A percentile compares a stretch with the other conserved stretches of the same genome.
Evolutionary conservation across 1,140 invertebrate species (phyloP).

Genomic region (Contarinia nasturtii): DNA sequence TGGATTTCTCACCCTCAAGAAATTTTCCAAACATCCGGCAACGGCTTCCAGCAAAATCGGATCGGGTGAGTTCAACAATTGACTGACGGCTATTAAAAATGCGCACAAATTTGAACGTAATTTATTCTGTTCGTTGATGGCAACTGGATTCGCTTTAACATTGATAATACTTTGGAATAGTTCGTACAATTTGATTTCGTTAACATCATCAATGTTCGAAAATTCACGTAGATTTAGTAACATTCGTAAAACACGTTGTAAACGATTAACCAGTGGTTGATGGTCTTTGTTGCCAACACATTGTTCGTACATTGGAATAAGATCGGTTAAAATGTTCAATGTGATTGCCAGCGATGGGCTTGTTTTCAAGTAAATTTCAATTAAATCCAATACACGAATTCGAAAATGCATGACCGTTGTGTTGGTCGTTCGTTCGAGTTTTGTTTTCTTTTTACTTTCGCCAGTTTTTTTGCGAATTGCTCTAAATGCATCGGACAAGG

Average conservation of each 20-base stretch:
- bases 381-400: conserved; percentile 44
- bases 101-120: conserved; percentile 7
- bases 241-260: conserved; percentile 38
- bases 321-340: conserved; percentile 41
- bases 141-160: conserved; percentile 5
- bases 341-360: conserved; percentile 39
- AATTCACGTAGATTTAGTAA: conserved; percentile 40
- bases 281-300: conserved; percentile 36
- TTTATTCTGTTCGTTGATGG: conserved; percentile 6
- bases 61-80: neutral
- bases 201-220: conserved; percentile 31
- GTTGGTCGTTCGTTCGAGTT: conserved; percentile 43
- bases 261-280: conserved; percentile 38
- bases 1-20: conserved; percentile 8
- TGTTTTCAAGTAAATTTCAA: conserved; percentile 48
- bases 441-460: conserved; percentile 22
- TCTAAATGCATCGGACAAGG: conserved; percentile 47
- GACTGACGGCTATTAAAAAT: conserved; percentile 5
- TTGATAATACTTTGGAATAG: conserved; percentile 19
- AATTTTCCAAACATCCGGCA: conserved; percentile 6
- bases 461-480: conserved; percentile 26
- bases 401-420: conserved; percentile 47
- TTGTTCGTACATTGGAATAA: conserved; percentile 42
- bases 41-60: conserved; percentile 2
- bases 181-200: conserved; percentile 32